These are phyloP conservation scores for Ageneiosus marmoratus DNA, from an alignment of 2,113 vertebrate genomes.

Conservation along the genomic window DNA sequence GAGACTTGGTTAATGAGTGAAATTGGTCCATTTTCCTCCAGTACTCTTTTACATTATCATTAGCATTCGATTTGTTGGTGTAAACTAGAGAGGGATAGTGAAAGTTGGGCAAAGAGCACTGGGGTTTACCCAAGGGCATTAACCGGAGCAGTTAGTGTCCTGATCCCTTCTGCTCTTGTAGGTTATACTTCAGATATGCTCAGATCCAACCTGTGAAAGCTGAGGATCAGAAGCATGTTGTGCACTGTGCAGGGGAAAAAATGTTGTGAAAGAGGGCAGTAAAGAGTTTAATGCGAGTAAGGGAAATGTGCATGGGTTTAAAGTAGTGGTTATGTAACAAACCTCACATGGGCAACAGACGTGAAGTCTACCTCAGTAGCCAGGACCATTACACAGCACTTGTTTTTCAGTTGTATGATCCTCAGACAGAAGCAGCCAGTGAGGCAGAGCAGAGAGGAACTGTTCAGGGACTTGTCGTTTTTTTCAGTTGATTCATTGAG, in stretches of 20 bases:
- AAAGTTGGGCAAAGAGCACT: conserved; percentile 27
- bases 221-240: neutral
- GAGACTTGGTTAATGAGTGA: conserved; percentile 6
- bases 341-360: conserved; percentile 40
- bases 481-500: conserved; percentile 18
- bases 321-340: conserved; percentile 57
- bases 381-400: conserved; percentile 7
- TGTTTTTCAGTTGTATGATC: conserved; percentile 16
- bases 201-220: neutral
- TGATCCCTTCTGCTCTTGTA: neutral
- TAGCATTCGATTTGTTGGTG: conserved; percentile 16
- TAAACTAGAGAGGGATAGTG: conserved; percentile 17
- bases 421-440: conserved; percentile 6
- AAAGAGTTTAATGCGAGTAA: conserved; percentile 37
- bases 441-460: conserved; percentile 3
- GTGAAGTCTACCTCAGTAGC: conserved; percentile 35
- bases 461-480: neutral
- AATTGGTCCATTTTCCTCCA: conserved; percentile 18
- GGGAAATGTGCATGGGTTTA: conserved; percentile 55
- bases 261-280: conserved; percentile 22
- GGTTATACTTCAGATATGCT: neutral
- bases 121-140: conserved; percentile 28
- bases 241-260: neutral
- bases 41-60: conserved; percentile 33
- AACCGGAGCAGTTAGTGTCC: conserved; percentile 5